Base-by-base conservation (phyloP, 2,888 invertebrate genomes). In the Orthosia gothica region DNA sequence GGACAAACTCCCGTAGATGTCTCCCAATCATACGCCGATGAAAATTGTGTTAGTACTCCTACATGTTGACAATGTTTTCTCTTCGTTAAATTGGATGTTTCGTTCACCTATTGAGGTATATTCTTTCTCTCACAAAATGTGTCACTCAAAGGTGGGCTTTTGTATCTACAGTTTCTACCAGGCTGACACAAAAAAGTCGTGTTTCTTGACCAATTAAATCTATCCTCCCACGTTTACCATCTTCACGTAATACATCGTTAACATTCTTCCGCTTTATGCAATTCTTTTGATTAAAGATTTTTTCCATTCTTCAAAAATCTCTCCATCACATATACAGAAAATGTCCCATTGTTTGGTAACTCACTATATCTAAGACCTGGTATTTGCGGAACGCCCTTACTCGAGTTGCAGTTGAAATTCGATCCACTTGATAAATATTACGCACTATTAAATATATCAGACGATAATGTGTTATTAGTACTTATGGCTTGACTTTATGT, bases 171-270 rank as follows among this genome's bases (percentile, higher is more conserved):
- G 23, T 80, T 57, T 50, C 62, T 55, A 75, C 62, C 3, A 40
- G 26, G 15, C n/a, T 57, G 80, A 69, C 80, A 74, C 65, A 55
- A 66, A 80, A 57, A 66, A 58, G 7, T 32, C 23, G 70, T 55
- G 70, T 74, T 66, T 66, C 58, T 74, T 80, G 74, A 65, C 68
- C 79, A 70, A 69, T 50, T 26, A 73, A 54, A 80, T 68, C 67
- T 59, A 18, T 64, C 81, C 66, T 67, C 81, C 70, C 70, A 80
- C 70, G 58, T 59, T 70, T 16, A 64, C 54, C 52, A 70, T 59
- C 9, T 64, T n/a, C 57, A 68, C 67, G 50, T 73, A 64, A 73
- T 20, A 64, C 18, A 26, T 79, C 32, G 50, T 68, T 54, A 68
- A 65, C 7, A 57, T 55, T 65, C 55, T 59, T 61, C 55, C 23